Conservation (phyloP, 2,113 vertebrate species). For the Lagenorhynchus albirostris region DNA sequence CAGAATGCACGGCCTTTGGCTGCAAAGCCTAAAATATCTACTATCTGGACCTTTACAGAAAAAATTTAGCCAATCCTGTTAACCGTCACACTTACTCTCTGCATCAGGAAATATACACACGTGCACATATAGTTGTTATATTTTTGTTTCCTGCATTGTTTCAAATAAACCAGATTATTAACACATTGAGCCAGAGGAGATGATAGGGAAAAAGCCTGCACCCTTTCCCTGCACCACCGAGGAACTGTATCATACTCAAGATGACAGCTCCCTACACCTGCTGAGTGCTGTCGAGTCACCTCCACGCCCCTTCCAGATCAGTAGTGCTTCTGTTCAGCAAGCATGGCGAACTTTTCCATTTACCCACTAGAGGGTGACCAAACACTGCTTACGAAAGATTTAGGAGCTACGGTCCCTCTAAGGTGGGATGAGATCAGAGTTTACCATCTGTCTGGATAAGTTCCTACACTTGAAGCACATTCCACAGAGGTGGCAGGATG, state of each 20-base stretch:
- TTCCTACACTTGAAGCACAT: background rate
- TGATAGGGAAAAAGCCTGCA: background rate
- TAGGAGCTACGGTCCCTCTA: fast-evolving
- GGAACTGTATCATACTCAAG: background rate
- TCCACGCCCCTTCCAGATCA: background rate
- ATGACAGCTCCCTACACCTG: background rate
- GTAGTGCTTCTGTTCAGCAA: background rate
- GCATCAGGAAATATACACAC: background rate
- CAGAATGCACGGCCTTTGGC: background rate
- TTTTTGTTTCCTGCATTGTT: background rate
- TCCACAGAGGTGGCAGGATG: background rate
- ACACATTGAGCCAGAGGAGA: background rate
- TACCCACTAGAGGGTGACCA: constrained; percentile 56
- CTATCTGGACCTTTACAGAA: background rate
- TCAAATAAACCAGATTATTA: background rate
- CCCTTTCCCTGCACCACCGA: background rate
- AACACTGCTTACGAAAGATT: background rate
- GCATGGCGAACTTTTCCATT: fast-evolving
- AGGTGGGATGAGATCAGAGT: fast-evolving
- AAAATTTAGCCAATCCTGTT: background rate
- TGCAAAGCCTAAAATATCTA: background rate
- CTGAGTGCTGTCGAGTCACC: background rate
- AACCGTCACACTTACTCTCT: background rate
- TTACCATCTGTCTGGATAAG: background rate
- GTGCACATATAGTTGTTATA: background rate